Percentiles rank a stretch among this genome's conserved stretches.
Evolutionary conservation across 2,888 invertebrate species (phyloP).

Genomic region (Baccha elongata): DNA sequence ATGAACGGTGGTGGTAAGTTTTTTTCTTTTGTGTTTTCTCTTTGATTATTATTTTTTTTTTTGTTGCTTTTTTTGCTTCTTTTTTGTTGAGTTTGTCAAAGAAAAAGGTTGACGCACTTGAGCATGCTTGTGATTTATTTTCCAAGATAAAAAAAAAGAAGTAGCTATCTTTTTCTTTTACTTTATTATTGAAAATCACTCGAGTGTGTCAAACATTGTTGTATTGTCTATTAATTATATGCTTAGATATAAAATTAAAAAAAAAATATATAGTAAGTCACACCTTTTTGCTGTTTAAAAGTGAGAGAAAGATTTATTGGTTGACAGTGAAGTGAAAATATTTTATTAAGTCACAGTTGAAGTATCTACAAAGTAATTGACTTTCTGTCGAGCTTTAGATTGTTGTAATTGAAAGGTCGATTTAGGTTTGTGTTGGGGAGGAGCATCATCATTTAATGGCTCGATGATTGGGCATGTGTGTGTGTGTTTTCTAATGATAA

Average conservation of each 20-base stretch:
- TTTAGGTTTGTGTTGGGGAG: not conserved
- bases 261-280: slow-evolving; percentile 40
- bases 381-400: not conserved
- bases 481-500: slow-evolving; percentile 3
- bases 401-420: slow-evolving; percentile 37
- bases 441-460: slow-evolving; percentile 25
- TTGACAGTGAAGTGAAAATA: slow-evolving; percentile 60
- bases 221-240: slow-evolving; percentile 17
- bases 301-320: slow-evolving; percentile 43
- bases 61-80: slow-evolving; percentile 7
- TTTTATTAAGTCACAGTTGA: slow-evolving; percentile 34
- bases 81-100: slow-evolving; percentile 17
- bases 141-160: not conserved
- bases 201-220: slow-evolving; percentile 47
- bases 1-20: slow-evolving; percentile 80
- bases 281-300: slow-evolving; percentile 51
- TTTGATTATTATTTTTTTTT: slow-evolving; percentile 7
- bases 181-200: slow-evolving; percentile 34
- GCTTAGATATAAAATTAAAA: no score
- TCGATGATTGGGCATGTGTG: slow-evolving; percentile 20
- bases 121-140: not conserved
- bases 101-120: slow-evolving; percentile 60
- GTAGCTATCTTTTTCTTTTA: slow-evolving; percentile 27
- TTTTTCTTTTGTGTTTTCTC: not conserved
- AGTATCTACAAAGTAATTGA: slow-evolving; percentile 18